A percentile compares a stretch with the other conserved stretches of the same genome.
These are phyloP conservation scores for Meloidogyne chitwoodi DNA, from an alignment of 1,140 invertebrate genomes.

Conservation along the genomic window DNA sequence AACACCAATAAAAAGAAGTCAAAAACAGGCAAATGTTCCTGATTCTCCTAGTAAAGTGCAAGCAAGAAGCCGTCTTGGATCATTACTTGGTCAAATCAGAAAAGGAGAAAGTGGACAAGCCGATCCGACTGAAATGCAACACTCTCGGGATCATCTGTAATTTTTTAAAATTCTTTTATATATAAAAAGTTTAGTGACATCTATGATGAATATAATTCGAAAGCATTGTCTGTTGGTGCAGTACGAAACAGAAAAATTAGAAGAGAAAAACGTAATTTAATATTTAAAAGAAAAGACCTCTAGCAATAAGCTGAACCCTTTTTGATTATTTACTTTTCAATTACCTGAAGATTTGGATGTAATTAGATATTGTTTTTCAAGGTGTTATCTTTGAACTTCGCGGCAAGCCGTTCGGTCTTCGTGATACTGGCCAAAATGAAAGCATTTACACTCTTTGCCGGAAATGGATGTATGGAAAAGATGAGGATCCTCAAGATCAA, in stretches of 20 bases:
- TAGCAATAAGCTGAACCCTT: too few species aligned
- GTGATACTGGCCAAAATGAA: conserved; percentile 30
- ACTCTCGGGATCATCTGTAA: background rate
- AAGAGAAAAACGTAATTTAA: conserved; percentile 41
- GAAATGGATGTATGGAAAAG: conserved; percentile 53
- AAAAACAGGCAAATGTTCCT: background rate
- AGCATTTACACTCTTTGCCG: conserved; percentile 41
- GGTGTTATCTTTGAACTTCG: conserved; percentile 47
- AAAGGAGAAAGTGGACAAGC: conserved; percentile 1
- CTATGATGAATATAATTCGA: background rate
- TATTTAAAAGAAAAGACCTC: background rate
- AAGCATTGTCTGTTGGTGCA: background rate
- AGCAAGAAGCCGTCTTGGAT: conserved; percentile 6
- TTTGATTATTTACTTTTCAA: too few species aligned
- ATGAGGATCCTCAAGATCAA: conserved; percentile 34
- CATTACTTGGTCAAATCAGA: conserved; percentile 7
- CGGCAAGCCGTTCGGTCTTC: conserved; percentile 41
- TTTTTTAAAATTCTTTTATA: background rate
- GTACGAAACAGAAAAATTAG: conserved; percentile 23
- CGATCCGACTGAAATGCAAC: background rate
- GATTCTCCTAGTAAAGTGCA: conserved; percentile 11
- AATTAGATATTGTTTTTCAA: background rate
- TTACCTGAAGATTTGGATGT: background rate
- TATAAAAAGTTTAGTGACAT: background rate
- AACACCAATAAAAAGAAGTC: background rate